Percentiles rank a stretch among this genome's conserved stretches.
Evolutionary conservation across 1,140 invertebrate genomes (phyloP).

Genomic region (Atta colombica): DNA sequence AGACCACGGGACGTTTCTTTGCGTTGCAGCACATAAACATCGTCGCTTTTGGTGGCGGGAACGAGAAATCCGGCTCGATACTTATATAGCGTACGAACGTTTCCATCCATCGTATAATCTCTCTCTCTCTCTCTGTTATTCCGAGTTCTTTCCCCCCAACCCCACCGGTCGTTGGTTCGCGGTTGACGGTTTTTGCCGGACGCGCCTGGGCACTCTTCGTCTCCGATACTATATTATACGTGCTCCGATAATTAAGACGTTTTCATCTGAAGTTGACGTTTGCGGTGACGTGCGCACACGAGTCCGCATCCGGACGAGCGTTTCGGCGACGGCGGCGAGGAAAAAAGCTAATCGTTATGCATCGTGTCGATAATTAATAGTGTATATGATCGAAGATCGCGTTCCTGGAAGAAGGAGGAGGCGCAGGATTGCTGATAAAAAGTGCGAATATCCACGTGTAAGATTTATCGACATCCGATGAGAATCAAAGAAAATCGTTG

Average conservation of each 20-base stretch:
- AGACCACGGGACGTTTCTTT: conserved; percentile 18
- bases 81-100: conserved; percentile 40
- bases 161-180: neutral
- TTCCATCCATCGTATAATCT: conserved; percentile 31
- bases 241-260: conserved; percentile 84
- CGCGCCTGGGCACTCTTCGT: neutral
- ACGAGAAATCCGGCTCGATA: conserved; percentile 34
- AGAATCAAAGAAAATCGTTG: conserved; percentile 14
- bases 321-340: conserved; percentile 56
- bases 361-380: conserved; percentile 78
- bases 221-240: conserved; percentile 68
- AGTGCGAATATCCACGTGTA: neutral
- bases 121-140: conserved; percentile 23
- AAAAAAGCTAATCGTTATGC: conserved; percentile 79
- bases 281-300: conserved; percentile 71
- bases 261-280: conserved; percentile 83
- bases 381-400: conserved; percentile 74
- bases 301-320: conserved; percentile 66
- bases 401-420: conserved; percentile 58
- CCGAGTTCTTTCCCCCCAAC: neutral
- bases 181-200: conserved; percentile 59
- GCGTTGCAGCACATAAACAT: conserved; percentile 19
- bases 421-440: conserved; percentile 14
- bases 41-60: conserved; percentile 37
- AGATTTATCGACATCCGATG: conserved; percentile 47